These are phyloP conservation scores for Diarsia mendica DNA, from an alignment of 2,888 invertebrate genomes.

Conservation along the genomic window DNA sequence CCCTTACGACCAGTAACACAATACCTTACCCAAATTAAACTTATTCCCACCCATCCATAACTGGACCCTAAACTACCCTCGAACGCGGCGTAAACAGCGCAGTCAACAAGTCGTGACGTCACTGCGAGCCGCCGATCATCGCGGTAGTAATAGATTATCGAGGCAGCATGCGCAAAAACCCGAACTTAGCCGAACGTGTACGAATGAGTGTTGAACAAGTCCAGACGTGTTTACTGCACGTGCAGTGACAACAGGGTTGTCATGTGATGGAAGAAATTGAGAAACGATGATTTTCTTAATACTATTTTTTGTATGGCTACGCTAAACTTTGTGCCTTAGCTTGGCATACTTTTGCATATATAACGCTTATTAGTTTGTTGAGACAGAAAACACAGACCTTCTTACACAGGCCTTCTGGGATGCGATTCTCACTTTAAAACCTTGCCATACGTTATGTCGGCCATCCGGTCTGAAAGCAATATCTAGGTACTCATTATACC, in stretches of 20 bases:
- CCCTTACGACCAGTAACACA: neutral
- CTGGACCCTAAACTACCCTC: constrained; percentile 15
- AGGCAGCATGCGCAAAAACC: constrained; percentile 15
- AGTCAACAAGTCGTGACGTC: constrained; percentile 37
- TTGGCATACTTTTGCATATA: too few species aligned
- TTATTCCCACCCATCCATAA: constrained; percentile 1
- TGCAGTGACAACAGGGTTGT: constrained; percentile 15
- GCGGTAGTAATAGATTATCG: constrained; percentile 37
- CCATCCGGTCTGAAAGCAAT: neutral
- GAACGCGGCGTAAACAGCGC: neutral
- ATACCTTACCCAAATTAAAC: neutral
- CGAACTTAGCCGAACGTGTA: neutral
- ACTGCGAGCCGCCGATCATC: neutral
- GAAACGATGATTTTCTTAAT: neutral
- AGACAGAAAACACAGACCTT: too few species aligned
- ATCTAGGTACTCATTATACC: neutral
- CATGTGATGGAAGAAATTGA: neutral
- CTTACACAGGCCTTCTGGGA: too few species aligned
- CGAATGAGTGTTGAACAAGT: constrained; percentile 25
- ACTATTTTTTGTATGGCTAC: too few species aligned
- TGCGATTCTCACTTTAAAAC: neutral
- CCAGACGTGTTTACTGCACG: constrained; percentile 19
- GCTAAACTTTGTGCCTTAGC: too few species aligned
- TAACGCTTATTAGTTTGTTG: too few species aligned
- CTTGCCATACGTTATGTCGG: neutral